Evolutionary conservation across 2,888 invertebrate species (phyloP).

Genomic region (Lycocerus yunnanus): DNA sequence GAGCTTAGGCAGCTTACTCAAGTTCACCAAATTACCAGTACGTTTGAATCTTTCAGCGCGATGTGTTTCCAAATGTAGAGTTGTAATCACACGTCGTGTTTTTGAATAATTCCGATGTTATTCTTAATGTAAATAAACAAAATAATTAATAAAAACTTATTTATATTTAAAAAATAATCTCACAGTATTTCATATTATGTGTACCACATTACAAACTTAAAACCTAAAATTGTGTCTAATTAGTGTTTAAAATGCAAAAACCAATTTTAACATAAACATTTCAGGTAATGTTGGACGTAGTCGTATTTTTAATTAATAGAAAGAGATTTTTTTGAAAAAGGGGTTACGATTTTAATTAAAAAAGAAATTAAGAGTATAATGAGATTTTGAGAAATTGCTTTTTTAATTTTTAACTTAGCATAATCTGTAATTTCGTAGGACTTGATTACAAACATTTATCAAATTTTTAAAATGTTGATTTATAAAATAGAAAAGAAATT

Average conservation of each 20-base stretch:
- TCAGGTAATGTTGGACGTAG: not conserved
- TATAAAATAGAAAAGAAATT: not conserved
- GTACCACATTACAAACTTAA: not conserved
- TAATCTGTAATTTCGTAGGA: not conserved
- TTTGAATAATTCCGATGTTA: not conserved
- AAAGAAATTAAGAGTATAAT: not conserved
- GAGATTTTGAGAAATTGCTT: not conserved
- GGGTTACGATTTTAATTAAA: not conserved
- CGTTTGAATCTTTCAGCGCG: not conserved
- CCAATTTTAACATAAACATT: not conserved
- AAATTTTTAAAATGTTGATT: not conserved
- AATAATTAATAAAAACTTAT: not conserved
- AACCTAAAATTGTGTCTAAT: not conserved
- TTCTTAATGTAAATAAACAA: not conserved
- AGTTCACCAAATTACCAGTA: constrained; percentile 1
- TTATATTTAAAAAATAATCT: not conserved
- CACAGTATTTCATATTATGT: not conserved
- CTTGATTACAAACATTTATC: not conserved
- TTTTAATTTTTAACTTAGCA: not conserved
- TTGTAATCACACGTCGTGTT: not conserved
- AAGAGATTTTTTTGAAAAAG: not conserved
- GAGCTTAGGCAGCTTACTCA: constrained; percentile 2
- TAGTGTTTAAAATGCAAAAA: not conserved
- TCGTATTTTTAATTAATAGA: not conserved
- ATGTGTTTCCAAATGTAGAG: not conserved